Base-by-base conservation (phyloP, 2,888 invertebrate species). In the Apeira syringaria region DNA sequence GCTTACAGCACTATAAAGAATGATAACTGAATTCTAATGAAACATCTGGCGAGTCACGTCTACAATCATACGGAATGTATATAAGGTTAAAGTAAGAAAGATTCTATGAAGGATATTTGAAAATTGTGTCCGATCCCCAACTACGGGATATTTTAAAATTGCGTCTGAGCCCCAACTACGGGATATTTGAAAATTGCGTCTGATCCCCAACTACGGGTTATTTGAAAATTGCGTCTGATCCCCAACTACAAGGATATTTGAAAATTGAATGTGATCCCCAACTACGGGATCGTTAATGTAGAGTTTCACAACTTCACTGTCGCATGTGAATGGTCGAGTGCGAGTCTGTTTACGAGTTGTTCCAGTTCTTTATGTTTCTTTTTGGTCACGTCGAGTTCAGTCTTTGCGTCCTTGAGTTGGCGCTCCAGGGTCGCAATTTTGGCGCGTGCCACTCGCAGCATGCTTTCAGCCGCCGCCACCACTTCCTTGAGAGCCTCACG, bases 361-460 rank as follows among this genome's bases (percentile, higher is more conserved):
- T 88, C 87, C 54, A 83, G 69, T 48, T 88, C 89, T 56, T 79
- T 85, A 44, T 83, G 78, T 59, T 85, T 89, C 58, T 74, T 77
- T 31, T 67, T 71, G 15, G 75, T 47, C 1, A 60, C 45, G 2
- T 87, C 86, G 11, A 84, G 63, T 13, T 85, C 83, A 1, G 63
- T 51, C 28, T 71, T 70, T n/a, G 65, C 56, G 2, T 85, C 81
- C 53, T 84, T 88, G 1, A 85, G 65, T 58, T 83, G 80, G 22
- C 78, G 66, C 61, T 89, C 89, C 5, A 89, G 68, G 0, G 74
- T 72, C 1, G 74, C 53, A 45, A 87, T 82, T 42, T 85, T 77
- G 2, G 77, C 68, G 11, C 88, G 79, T 24, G 89, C 87, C 31
- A 78, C 80, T 0, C 86, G 73, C 54, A 88, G 61, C 85, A 84